phyloP scores from a whole-genome alignment of 2,113 vertebrate species.

The Promerops cafer region DNA sequence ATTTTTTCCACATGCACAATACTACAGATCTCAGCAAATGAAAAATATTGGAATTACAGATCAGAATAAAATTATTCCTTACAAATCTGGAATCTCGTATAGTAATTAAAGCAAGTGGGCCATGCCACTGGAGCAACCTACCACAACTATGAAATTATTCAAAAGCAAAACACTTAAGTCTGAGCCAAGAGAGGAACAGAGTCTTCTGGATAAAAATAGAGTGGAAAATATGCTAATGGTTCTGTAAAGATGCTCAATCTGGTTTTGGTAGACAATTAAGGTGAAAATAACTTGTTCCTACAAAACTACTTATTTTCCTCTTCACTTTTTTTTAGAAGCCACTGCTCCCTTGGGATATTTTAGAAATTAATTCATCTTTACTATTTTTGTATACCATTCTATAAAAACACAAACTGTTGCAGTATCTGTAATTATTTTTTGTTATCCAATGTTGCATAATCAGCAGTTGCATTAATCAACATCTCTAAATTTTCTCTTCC shows the following conservation, averaged over 20 bases:
- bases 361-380: constrained; percentile 14
- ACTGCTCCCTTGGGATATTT: neutral
- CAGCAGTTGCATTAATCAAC: neutral
- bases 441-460: neutral
- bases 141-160: neutral
- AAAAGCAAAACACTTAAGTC: neutral
- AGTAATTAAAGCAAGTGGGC: neutral
- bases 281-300: neutral
- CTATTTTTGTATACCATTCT: neutral
- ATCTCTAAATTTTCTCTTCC: neutral
- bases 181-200: neutral
- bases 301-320: neutral
- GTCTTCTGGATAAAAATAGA: constrained; percentile 1
- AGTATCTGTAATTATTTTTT: neutral
- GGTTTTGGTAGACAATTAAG: neutral
- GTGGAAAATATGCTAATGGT: neutral
- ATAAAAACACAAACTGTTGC: neutral
- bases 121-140: neutral
- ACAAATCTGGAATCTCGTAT: neutral
- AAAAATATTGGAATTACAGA: neutral
- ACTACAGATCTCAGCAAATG: neutral
- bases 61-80: neutral
- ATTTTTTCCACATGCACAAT: neutral
- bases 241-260: neutral
- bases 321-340: neutral